A percentile compares a stretch with the other conserved stretches of the same genome.
phyloP scores from a whole-genome alignment of 2,888 invertebrate species.

The Himalopsyche anomala region DNA sequence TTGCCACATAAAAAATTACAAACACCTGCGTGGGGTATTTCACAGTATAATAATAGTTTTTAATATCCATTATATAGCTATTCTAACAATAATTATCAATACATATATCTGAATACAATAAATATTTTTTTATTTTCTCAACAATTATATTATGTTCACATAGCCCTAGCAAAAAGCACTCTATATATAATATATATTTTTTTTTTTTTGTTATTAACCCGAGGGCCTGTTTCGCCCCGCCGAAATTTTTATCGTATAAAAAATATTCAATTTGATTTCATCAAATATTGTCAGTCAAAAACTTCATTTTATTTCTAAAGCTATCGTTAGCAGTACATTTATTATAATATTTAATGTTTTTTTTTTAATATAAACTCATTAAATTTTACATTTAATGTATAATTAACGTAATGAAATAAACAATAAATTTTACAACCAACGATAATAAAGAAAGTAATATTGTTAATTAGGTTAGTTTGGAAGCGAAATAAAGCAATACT shows the following conservation, averaged over 20 bases:
- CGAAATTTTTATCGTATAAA: slow-evolving; percentile 28
- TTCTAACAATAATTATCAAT: slow-evolving; percentile 67
- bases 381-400: neutral
- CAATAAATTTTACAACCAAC: no score
- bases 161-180: slow-evolving; percentile 26
- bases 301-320: slow-evolving; percentile 29
- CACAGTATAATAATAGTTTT: slow-evolving; percentile 66
- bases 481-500: no score
- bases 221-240: neutral
- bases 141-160: slow-evolving; percentile 35
- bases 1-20: slow-evolving; percentile 47
- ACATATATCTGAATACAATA: slow-evolving; percentile 56
- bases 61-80: slow-evolving; percentile 72
- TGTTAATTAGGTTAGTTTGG: no score
- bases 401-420: neutral
- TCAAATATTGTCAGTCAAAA: slow-evolving; percentile 38
- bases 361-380: neutral
- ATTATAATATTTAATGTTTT: neutral
- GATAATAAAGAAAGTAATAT: no score
- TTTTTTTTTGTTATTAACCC: slow-evolving; percentile 67
- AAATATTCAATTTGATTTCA: slow-evolving; percentile 35
- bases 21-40: slow-evolving; percentile 55
- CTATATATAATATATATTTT: slow-evolving; percentile 67
- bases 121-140: slow-evolving; percentile 60
- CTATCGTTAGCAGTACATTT: slow-evolving; percentile 35